Percentiles rank a stretch among this genome's conserved stretches.
These are phyloP conservation scores for Chascanopsetta lugubris DNA, from an alignment of 2,113 vertebrate species.

Conservation along the genomic window DNA sequence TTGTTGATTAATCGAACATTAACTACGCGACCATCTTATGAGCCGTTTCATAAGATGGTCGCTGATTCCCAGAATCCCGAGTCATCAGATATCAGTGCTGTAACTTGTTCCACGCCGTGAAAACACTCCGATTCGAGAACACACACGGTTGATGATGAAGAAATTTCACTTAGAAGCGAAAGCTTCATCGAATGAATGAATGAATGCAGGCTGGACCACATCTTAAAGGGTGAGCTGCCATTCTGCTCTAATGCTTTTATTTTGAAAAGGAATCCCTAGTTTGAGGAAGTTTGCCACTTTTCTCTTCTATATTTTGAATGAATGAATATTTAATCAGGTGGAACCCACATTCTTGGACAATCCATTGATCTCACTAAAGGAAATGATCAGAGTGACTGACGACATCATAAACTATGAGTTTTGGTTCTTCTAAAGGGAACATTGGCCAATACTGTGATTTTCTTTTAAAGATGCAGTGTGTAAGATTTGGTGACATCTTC, in stretches of 20 bases:
- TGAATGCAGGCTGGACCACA: conserved; percentile 34
- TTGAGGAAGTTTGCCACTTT: conserved; percentile 3
- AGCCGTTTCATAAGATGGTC: not conserved
- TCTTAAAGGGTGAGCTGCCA: not conserved
- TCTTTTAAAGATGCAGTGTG: not conserved
- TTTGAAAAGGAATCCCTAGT: conserved; percentile 4
- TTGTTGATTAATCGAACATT: no score
- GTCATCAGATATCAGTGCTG: not conserved
- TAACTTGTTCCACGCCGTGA: conserved; percentile 10
- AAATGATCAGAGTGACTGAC: no score
- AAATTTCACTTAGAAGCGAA: conserved; percentile 6
- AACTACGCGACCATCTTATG: no score
- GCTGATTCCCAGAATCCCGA: not conserved
- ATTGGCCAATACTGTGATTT: not conserved
- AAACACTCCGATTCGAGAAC: conserved; percentile 41
- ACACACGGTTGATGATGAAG: not conserved
- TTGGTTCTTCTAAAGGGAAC: conserved; percentile 12
- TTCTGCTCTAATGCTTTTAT: not conserved
- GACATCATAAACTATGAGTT: not conserved
- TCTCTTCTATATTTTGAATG: no score
- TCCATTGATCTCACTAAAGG: not conserved
- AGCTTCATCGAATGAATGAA: conserved; percentile 3
- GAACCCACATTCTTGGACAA: not conserved
- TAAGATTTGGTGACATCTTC: no score
- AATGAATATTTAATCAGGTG: not conserved